phyloP scores from a whole-genome alignment of 2,888 invertebrate genomes.

The Chamaedrilus cognettii region DNA sequence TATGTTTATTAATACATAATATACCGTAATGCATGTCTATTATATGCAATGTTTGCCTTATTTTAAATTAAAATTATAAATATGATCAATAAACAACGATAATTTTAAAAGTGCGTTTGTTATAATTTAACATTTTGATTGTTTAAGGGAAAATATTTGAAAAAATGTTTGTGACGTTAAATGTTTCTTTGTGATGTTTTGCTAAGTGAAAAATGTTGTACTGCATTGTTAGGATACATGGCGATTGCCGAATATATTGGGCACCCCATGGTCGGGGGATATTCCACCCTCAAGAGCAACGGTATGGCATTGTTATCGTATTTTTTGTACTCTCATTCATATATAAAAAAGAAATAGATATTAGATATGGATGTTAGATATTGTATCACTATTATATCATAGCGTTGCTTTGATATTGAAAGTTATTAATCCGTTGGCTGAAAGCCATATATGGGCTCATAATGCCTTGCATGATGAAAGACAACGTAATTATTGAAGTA shows the following conservation, averaged over 20 bases:
- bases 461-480: no score
- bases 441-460: no score
- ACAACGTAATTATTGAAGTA: no score
- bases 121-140: neutral
- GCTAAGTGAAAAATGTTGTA: neutral
- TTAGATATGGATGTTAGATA: no score
- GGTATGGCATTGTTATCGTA: neutral
- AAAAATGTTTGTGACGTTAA: neutral
- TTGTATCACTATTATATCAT: no score
- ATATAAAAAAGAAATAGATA: no score
- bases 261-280: neutral
- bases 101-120: neutral
- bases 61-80: neutral
- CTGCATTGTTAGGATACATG: neutral
- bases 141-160: neutral
- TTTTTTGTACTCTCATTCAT: no score
- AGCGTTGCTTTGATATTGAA: no score
- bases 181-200: neutral
- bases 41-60: no score
- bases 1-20: no score
- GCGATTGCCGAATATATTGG: neutral
- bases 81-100: neutral
- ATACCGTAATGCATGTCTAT: no score
- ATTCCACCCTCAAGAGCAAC: neutral
- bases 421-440: no score